These are phyloP conservation scores for Mycetomoellerius zeteki DNA, from an alignment of 1,140 invertebrate species.

Conservation along the genomic window DNA sequence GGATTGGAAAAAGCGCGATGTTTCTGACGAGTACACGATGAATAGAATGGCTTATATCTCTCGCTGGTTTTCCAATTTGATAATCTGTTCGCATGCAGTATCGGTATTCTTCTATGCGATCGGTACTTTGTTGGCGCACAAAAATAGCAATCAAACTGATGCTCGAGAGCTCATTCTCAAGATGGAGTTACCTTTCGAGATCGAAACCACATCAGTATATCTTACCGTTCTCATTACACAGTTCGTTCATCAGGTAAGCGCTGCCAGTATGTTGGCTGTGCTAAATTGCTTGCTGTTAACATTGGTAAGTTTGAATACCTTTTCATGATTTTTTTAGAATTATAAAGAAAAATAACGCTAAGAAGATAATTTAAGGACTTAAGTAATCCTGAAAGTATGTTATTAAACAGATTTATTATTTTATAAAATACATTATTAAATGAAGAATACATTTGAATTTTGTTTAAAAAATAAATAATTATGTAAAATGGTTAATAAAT, in stretches of 20 bases:
- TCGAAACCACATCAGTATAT: constrained; percentile 16
- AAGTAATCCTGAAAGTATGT: not conserved
- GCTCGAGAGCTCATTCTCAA: constrained; percentile 50
- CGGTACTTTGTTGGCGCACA: not conserved
- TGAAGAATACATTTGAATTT: not conserved
- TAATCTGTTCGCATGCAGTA: not conserved
- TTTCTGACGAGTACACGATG: constrained; percentile 16
- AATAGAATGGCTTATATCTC: constrained; percentile 21
- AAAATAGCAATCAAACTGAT: constrained; percentile 10
- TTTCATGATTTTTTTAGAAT: not conserved
- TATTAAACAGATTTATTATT: not conserved
- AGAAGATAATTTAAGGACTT: not conserved
- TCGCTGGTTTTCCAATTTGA: constrained; percentile 26
- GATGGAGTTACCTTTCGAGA: constrained; percentile 63
- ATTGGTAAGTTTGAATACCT: constrained; percentile 44
- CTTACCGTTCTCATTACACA: constrained; percentile 47
- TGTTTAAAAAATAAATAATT: not conserved
- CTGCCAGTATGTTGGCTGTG: not conserved
- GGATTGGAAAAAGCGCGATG: constrained; percentile 46
- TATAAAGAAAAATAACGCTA: not conserved
- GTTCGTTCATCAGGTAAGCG: constrained; percentile 43
- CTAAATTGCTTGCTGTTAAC: constrained; percentile 48
- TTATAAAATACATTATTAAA: constrained; percentile 7
- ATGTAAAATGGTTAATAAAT: not conserved
- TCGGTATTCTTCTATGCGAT: not conserved